Base-by-base conservation (phyloP, 1,140 invertebrate genomes). In the Scaptodrosophila lebanonensis region DNA sequence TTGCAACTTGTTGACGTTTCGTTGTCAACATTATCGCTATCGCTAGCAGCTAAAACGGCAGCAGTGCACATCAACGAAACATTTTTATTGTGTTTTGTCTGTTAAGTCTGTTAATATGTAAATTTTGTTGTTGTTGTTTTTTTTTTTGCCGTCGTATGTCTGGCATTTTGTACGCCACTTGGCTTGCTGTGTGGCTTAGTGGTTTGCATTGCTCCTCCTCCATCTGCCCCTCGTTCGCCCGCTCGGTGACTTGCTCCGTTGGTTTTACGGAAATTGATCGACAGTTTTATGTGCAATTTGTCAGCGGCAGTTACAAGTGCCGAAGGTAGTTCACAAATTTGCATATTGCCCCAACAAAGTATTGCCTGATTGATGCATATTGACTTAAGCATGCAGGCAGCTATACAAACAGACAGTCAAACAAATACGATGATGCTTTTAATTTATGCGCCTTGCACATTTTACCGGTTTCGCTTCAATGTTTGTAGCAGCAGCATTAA, bases 211-310 rank as follows among this genome's bases (percentile, higher is more conserved):
- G 12, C 12, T 30, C 17, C 11, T n/a, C n/a, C n/a, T n/a, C n/a
- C n/a, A n/a, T n/a, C n/a, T n/a, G n/a, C n/a, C n/a, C n/a, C n/a
- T n/a, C n/a, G n/a, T n/a, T n/a, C n/a, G n/a, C n/a, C n/a, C n/a
- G n/a, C n/a, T n/a, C n/a, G n/a, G n/a, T n/a, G n/a, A n/a, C n/a
- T n/a, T n/a, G n/a, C 33, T 33, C 6, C 16, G 13, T 11, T 25
- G 22, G 22, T 49, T 44, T 64, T 69, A 59, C 68, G 72, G 66
- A 79, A 84, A 73, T 57, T 66, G 73, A 83, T 77, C 66, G 79
- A 73, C 79, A 84, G 79, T 69, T 83, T 83, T 83, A 77, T 84
- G 69, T 61, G 79, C 79, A 83, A 84, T 83, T 83, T 83, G 77
- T 84, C 79, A 79, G 69, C 51, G n/a, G n/a, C n/a, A n/a, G n/a